Evolutionary conservation across 92 coral and sea anemone species (phyloP).

Genomic region (Epizoanthus ramosus): DNA sequence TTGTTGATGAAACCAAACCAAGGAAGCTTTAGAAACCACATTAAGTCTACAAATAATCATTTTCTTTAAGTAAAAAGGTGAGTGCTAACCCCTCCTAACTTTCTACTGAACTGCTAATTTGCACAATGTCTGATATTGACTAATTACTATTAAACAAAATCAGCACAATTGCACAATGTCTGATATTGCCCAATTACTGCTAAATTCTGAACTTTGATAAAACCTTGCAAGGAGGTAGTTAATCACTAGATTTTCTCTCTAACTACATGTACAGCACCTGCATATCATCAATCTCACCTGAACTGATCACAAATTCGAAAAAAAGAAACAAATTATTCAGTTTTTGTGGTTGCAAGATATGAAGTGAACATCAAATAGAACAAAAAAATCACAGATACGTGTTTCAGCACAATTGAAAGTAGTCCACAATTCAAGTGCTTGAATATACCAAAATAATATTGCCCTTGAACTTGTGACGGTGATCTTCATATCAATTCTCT

Average conservation of each 20-base stretch:
- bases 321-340: too few species aligned
- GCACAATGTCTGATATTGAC: background rate
- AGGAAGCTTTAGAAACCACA: background rate
- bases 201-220: background rate
- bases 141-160: too few species aligned
- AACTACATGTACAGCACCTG: background rate
- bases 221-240: background rate
- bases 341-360: too few species aligned
- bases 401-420: too few species aligned
- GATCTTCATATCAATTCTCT: too few species aligned
- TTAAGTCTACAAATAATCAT: background rate
- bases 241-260: background rate
- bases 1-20: background rate
- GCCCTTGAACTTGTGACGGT: too few species aligned
- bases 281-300: background rate
- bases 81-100: background rate
- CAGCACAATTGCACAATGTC: background rate
- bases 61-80: background rate
- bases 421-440: too few species aligned
- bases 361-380: too few species aligned
- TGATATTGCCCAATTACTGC: too few species aligned
- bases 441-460: too few species aligned
- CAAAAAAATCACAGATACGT: too few species aligned
- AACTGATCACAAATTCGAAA: too few species aligned
- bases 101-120: background rate